A percentile compares a stretch with the other conserved stretches of the same genome.
These are phyloP conservation scores for Galagoides demidoff DNA, from an alignment of 2,797 vertebrate species.

Conservation along the genomic window DNA sequence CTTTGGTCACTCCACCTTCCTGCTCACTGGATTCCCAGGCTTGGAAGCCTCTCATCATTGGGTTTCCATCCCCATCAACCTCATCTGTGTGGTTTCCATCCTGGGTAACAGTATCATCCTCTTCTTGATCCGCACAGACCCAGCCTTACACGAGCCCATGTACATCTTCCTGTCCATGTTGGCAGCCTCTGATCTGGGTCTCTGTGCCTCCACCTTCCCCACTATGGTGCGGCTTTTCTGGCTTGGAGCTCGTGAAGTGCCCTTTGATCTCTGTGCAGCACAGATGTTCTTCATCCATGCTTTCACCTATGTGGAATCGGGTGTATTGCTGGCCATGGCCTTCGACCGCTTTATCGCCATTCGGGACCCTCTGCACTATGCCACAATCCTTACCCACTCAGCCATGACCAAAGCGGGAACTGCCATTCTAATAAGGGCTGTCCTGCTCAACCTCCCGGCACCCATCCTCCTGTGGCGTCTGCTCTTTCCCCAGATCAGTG, in stretches of 20 bases:
- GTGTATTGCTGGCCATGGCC: conserved; percentile 87
- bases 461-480: conserved; percentile 84
- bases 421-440: conserved; percentile 75
- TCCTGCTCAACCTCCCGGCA: conserved; percentile 83
- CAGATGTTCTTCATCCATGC: conserved; percentile 88
- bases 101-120: conserved; percentile 84
- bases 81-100: conserved; percentile 81
- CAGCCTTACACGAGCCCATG: conserved; percentile 84
- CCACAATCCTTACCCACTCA: conserved; percentile 78
- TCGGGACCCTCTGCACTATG: conserved; percentile 71
- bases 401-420: conserved; percentile 79
- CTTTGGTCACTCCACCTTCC: conserved; percentile 74
- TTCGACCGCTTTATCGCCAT: conserved; percentile 81
- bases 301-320: conserved; percentile 86
- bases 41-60: conserved; percentile 83
- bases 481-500: conserved; percentile 68
- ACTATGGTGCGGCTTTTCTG: conserved; percentile 86
- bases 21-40: conserved; percentile 86
- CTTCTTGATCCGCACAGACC: conserved; percentile 83
- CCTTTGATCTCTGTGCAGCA: conserved; percentile 82
- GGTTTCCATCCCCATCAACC: conserved; percentile 86
- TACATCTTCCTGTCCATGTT: conserved; percentile 86
- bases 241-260: conserved; percentile 76
- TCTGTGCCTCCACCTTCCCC: conserved; percentile 84
- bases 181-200: conserved; percentile 82